Base-by-base conservation (phyloP, 2,113 vertebrate species). In the Labeo catla region DNA sequence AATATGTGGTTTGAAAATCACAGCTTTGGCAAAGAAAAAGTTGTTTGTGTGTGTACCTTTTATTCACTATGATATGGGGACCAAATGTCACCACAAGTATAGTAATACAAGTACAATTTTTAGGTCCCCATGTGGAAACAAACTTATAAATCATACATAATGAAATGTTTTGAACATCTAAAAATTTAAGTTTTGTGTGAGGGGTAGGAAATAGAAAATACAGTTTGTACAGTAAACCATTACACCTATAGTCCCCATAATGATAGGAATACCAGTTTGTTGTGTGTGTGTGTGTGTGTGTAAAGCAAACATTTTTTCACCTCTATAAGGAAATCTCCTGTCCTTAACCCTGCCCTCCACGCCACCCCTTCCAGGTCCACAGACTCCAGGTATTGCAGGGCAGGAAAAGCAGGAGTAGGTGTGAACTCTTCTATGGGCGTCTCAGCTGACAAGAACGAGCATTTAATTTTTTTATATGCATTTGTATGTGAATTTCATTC, bases 391-490 rank as follows among this genome's bases (percentile, higher is more conserved):
- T 99, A 99, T 93, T 99, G 98, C 28, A 99, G 94, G 0, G 98
- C 98, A 0, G 98, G 98, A 92, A 99, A 99, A 1, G 98, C 98
- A 0, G 98, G 98, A 0, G 98, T 99, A 0, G 98, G 98, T 0
- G 97, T 98, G 86, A 99, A 99, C 95, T 99, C 98, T 94, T 99
- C 98, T 0, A 99, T 99, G 6, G 98, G 98, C 23, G 98, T 99
- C 94, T 99, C 97, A 6, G 98, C 98, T 99, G 87, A 74, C 54
- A 21, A 84, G 19, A 81, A 47, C 39, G 72, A 43, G 79, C 77
- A 80, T 50, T 52, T 59, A 16, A 54, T 59, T 74, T 86, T 78
- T 39, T 39, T 39, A 39, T 39, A 39, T 76, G 88, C 45, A 89
- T 78, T 68, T 72, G 88, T 79, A 59, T 76, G 45, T 83, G 49